Conservation (phyloP, 2,888 invertebrate genomes). For the Heliconius cydno region DNA sequence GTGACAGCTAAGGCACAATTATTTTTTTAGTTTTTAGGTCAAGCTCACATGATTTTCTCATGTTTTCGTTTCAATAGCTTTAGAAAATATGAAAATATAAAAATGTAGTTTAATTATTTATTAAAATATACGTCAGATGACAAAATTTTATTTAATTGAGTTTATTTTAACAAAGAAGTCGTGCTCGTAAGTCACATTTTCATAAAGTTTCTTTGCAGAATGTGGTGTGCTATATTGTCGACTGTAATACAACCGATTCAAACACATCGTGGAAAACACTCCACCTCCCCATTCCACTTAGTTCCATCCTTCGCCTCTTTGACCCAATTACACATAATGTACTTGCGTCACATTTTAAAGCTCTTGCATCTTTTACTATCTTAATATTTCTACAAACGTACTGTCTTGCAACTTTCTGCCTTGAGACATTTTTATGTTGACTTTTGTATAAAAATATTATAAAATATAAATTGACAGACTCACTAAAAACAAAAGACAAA, state of each 20-base stretch:
- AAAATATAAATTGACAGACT: background rate
- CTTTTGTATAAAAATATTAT: background rate
- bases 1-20: constrained; percentile 46
- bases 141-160: constrained; percentile 63
- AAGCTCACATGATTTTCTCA: background rate
- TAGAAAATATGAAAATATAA: background rate
- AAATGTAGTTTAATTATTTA: constrained; percentile 28
- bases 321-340: constrained; percentile 70
- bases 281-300: constrained; percentile 59
- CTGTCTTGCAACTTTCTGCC: background rate
- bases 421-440: background rate
- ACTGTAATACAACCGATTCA: constrained; percentile 72
- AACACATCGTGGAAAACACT: constrained; percentile 68
- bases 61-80: constrained; percentile 6
- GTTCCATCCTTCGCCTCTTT: constrained; percentile 69
- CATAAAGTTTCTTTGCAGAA: constrained; percentile 73
- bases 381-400: constrained; percentile 6
- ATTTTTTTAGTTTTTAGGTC: constrained; percentile 8
- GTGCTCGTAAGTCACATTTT: constrained; percentile 66
- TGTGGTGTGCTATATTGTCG: constrained; percentile 74
- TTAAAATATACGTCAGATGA: constrained; percentile 45
- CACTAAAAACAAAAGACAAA: background rate
- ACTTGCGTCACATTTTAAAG: constrained; percentile 46
- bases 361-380: constrained; percentile 32
- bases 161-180: constrained; percentile 73